These are phyloP conservation scores for Marcusenius ussheri DNA, from an alignment of 2,113 vertebrate genomes.

Conservation along the genomic window DNA sequence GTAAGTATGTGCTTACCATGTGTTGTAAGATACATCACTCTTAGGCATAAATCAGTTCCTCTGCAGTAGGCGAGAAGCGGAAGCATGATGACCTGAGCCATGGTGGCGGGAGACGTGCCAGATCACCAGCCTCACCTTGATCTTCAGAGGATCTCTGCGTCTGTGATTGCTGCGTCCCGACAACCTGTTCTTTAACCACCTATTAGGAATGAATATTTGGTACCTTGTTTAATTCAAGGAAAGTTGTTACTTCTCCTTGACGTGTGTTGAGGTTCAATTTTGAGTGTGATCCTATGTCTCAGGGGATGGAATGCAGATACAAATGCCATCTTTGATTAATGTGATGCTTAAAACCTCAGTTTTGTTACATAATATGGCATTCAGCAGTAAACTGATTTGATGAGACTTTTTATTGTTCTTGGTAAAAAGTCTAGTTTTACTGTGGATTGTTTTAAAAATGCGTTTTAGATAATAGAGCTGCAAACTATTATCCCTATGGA, in stretches of 20 bases:
- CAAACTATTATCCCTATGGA: constrained; percentile 4
- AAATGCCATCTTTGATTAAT: neutral
- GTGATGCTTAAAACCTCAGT: neutral
- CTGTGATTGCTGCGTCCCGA: neutral
- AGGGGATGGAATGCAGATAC: neutral
- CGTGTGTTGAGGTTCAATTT: neutral
- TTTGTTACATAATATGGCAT: neutral
- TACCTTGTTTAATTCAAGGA: neutral
- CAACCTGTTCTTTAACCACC: neutral
- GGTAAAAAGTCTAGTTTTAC: neutral
- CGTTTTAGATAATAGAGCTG: neutral
- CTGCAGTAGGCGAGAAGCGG: neutral
- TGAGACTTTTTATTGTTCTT: constrained; percentile 6
- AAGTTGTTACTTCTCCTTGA: neutral
- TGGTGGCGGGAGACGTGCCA: neutral
- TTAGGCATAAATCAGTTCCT: neutral
- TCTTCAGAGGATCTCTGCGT: neutral
- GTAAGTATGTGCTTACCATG: neutral
- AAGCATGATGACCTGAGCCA: neutral
- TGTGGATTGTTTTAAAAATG: neutral
- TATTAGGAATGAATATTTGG: neutral
- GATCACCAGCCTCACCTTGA: neutral
- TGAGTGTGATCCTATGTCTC: neutral
- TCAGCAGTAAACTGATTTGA: neutral
- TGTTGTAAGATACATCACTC: neutral